Evolutionary conservation across 2,797 vertebrate species (phyloP).

Genomic region (Coilia nasus): DNA sequence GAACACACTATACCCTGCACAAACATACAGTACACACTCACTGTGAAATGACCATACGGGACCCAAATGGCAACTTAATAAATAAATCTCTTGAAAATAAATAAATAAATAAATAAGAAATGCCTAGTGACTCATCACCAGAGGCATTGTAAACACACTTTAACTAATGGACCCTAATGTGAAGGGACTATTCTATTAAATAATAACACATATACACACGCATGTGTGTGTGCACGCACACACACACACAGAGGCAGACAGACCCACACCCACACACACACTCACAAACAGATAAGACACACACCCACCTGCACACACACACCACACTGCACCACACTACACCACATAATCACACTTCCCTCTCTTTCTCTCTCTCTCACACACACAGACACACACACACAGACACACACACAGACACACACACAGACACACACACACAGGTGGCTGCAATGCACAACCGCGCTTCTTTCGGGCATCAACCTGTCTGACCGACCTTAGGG

Average conservation of each 20-base stretch:
- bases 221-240: neutral
- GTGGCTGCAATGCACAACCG: neutral
- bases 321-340: too few relatives aligned
- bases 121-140: neutral
- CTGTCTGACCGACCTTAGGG: neutral
- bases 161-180: slow-evolving; percentile 2
- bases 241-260: neutral
- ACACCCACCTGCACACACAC: neutral
- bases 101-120: neutral
- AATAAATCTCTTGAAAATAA: neutral
- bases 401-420: neutral
- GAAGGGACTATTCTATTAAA: neutral
- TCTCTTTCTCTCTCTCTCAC: too few relatives aligned
- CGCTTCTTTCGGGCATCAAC: neutral
- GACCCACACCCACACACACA: neutral
- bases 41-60: neutral
- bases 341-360: too few relatives aligned
- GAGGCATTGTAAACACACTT: neutral
- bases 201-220: neutral
- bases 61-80: neutral
- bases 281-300: too few relatives aligned
- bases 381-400: neutral
- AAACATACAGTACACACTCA: neutral
- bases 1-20: neutral
- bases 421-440: neutral